Percentiles rank a stretch among this genome's conserved stretches.
Conservation (phyloP, 2,888 invertebrate genomes). For the Elegia similella region DNA sequence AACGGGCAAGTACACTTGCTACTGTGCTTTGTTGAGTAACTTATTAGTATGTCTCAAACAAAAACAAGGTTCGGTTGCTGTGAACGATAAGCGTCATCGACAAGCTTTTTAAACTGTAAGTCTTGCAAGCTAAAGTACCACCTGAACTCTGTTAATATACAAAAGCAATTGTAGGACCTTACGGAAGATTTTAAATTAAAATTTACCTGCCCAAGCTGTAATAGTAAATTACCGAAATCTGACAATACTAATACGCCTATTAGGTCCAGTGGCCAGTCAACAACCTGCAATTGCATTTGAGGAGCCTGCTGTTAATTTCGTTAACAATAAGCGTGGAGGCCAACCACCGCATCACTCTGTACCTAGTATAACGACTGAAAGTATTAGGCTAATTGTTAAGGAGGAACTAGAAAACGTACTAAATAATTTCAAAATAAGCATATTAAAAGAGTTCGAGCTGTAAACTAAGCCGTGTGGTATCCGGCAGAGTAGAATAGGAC, state of each 20-base stretch:
- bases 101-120: constrained; percentile 8
- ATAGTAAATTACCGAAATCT: constrained; percentile 9
- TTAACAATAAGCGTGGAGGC: constrained; percentile 12
- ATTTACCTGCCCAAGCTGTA: constrained; percentile 12
- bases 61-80: constrained; percentile 12
- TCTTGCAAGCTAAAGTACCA: constrained; percentile 14
- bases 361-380: not conserved
- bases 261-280: not conserved
- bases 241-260: constrained; percentile 2
- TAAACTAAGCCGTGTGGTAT: too few species aligned
- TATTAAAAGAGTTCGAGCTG: constrained; percentile 13
- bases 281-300: not conserved
- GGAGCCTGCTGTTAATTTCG: not conserved
- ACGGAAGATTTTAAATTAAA: constrained; percentile 8
- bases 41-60: constrained; percentile 8
- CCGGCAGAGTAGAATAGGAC: too few species aligned
- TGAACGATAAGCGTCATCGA: constrained; percentile 9
- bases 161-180: constrained; percentile 8
- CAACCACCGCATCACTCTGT: not conserved
- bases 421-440: constrained; percentile 1
- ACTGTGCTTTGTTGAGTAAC: not conserved
- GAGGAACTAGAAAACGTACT: constrained; percentile 9
- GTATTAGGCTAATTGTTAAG: constrained; percentile 12
- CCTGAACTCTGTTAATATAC: constrained; percentile 9
- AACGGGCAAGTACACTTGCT: too few species aligned